Percentiles rank a stretch among this genome's conserved stretches.
phyloP scores from a whole-genome alignment of 2,113 vertebrate genomes.

The Aramus guarauna region DNA sequence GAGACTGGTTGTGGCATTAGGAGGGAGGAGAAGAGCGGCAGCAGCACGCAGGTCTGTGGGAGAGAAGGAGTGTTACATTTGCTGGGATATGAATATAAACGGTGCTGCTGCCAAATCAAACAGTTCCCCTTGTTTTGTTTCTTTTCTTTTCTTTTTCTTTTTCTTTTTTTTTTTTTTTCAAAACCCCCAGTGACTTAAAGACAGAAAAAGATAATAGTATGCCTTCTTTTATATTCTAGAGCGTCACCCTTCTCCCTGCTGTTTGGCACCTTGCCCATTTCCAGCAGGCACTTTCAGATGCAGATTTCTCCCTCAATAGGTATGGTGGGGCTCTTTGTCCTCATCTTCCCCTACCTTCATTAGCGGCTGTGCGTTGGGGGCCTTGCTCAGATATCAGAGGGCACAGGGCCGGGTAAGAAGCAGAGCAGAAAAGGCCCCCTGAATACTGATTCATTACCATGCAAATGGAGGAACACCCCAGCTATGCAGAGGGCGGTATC shows the following conservation, averaged over 20 bases:
- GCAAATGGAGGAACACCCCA: neutral
- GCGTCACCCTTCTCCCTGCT: neutral
- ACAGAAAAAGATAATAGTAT: neutral
- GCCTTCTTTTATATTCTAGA: neutral
- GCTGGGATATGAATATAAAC: neutral
- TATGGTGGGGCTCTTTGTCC: neutral
- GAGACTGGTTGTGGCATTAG: neutral
- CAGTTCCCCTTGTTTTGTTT: neutral
- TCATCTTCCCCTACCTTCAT: neutral
- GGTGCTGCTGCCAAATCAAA: neutral
- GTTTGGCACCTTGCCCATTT: neutral
- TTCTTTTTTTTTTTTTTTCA: neutral
- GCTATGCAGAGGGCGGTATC: neutral
- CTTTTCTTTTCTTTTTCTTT: neutral
- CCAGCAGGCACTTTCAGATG: slow-evolving; percentile 47
- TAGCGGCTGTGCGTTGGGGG: neutral
- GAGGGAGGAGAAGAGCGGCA: neutral
- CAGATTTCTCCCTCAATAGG: slow-evolving; percentile 43
- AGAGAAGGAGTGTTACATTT: neutral
- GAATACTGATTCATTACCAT: neutral
- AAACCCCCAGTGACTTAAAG: neutral
- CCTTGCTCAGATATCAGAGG: neutral
- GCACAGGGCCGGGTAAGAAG: neutral
- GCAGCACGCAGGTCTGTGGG: neutral
- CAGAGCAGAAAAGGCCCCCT: neutral